phyloP scores from a whole-genome alignment of 2,888 invertebrate species.

The Acrobasis suavella region DNA sequence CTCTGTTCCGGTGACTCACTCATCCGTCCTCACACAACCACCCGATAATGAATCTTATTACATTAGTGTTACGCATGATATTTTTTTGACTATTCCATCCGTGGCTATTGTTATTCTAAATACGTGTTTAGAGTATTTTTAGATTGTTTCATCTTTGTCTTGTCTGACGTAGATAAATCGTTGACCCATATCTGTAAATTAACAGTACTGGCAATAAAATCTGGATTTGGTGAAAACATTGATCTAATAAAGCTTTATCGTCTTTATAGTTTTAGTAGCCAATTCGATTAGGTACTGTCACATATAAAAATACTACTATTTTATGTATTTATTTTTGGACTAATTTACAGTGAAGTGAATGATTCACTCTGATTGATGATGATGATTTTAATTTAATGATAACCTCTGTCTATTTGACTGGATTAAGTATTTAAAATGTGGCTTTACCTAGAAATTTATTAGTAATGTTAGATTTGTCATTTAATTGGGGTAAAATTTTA shows the following conservation, averaged over 20 bases:
- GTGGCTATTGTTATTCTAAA: conserved; percentile 62
- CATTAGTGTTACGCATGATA: not conserved
- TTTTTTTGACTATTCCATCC: conserved; percentile 31
- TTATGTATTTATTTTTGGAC: too few species aligned
- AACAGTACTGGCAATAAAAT: conserved; percentile 19
- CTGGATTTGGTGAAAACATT: conserved; percentile 19
- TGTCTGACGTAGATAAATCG: conserved; percentile 47
- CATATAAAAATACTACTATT: too few species aligned
- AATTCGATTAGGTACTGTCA: not conserved
- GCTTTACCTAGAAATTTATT: too few species aligned
- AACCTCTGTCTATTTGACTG: too few species aligned
- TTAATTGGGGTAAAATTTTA: too few species aligned
- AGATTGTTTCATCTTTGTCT: conserved; percentile 49
- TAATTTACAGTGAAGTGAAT: too few species aligned
- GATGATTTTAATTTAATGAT: too few species aligned
- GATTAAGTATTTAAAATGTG: too few species aligned
- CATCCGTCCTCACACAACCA: conserved; percentile 42
- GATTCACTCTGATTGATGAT: too few species aligned
- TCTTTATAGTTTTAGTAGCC: not conserved
- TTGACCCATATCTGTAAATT: conserved; percentile 53
- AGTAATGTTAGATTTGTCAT: too few species aligned
- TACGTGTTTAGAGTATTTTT: conserved; percentile 53
- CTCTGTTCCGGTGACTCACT: conserved; percentile 73
- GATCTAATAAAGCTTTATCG: conserved; percentile 13
- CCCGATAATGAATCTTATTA: conserved; percentile 4